These are phyloP conservation scores for Astreopora myriophthalma DNA, from an alignment of 64 coral and sea anemone species.

Conservation along the genomic window DNA sequence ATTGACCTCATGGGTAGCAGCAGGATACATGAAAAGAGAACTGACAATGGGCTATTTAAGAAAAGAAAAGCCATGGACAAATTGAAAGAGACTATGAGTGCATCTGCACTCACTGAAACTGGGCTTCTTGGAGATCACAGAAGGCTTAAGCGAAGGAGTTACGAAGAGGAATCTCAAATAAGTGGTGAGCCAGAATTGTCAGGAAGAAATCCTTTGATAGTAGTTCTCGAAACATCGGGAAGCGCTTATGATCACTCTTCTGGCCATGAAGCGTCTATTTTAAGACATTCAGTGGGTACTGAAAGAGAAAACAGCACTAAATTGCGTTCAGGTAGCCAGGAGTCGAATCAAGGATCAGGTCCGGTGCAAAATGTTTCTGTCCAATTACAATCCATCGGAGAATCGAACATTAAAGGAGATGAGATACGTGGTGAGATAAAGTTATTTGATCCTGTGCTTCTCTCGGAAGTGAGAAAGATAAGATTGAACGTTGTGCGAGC, in stretches of 20 bases:
- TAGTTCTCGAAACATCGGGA: neutral
- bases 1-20: neutral
- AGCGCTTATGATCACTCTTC: neutral
- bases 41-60: neutral
- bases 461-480: constrained; percentile 26
- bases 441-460: neutral
- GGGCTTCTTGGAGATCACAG: neutral
- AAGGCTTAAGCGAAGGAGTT: neutral
- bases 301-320: neutral
- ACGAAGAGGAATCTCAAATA: neutral
- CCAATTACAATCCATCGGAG: neutral
- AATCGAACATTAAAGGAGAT: neutral
- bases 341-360: neutral
- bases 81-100: neutral
- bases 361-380: neutral
- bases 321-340: no score
- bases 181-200: constrained; percentile 6
- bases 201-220: neutral
- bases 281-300: neutral
- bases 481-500: constrained; percentile 44
- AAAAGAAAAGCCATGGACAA: neutral
- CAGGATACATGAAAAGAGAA: neutral
- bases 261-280: neutral
- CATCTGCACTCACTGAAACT: neutral
- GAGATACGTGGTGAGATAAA: neutral